Evolutionary conservation across 2,797 vertebrate genomes (phyloP).

Genomic region (Scolopax bukidnonensis): DNA sequence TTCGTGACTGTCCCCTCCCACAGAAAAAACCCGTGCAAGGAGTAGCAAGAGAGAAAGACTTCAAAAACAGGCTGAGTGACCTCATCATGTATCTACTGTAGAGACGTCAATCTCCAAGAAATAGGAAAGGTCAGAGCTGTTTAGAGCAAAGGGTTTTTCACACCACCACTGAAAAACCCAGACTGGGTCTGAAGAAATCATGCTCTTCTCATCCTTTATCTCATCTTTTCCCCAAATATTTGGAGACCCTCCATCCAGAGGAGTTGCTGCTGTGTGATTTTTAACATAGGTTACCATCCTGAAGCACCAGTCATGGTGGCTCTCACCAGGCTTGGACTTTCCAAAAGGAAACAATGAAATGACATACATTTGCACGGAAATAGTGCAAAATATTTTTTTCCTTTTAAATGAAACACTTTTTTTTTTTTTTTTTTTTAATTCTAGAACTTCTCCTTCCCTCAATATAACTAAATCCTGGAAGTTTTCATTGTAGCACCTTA

Average conservation of each 20-base stretch:
- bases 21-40: conserved; percentile 33
- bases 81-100: conserved; percentile 18
- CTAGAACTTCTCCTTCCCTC: neutral
- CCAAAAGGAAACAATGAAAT: neutral
- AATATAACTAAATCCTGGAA: neutral
- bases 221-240: neutral
- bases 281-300: neutral
- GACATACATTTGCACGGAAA: neutral
- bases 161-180: conserved; percentile 10
- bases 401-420: accelerated
- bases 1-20: conserved; percentile 65
- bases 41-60: conserved; percentile 37
- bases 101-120: conserved; percentile 60
- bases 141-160: conserved; percentile 44
- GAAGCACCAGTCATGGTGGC: neutral
- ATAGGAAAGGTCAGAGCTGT: conserved; percentile 61
- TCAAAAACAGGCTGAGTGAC: conserved; percentile 58
- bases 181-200: neutral
- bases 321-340: neutral
- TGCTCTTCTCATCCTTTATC: neutral
- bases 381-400: neutral
- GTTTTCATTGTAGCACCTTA: neutral
- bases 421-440: neutral
- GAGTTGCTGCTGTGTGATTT: neutral
- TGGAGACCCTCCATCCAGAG: neutral